These are phyloP conservation scores for Scolanthus callimorphus DNA, from an alignment of 92 coral and sea anemone species.

Conservation along the genomic window DNA sequence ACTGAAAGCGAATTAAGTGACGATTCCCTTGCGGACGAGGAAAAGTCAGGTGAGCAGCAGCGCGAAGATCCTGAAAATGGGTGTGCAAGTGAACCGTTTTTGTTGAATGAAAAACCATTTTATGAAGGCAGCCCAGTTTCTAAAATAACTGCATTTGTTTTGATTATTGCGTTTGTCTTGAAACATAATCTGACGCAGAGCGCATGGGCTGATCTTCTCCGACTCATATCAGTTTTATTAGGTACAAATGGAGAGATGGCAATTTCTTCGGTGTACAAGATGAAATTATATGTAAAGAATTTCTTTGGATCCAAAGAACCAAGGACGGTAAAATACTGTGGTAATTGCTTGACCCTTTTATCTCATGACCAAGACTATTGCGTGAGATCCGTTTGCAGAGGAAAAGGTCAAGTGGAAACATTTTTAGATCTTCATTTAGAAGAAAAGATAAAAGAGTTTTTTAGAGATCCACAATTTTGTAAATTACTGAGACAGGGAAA, in stretches of 20 bases:
- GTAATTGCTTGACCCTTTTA: constrained; percentile 24
- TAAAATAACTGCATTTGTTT: constrained; percentile 8
- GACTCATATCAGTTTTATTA: constrained; percentile 20
- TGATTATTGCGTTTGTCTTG: constrained; percentile 20
- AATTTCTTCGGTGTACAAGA: constrained; percentile 15
- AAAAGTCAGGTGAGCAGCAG: neutral
- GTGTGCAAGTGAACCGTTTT: neutral
- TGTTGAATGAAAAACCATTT: constrained; percentile 10
- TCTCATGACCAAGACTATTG: constrained; percentile 14
- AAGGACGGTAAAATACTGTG: constrained; percentile 25
- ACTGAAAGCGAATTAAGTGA: constrained; percentile 6
- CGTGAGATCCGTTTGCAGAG: constrained; percentile 12
- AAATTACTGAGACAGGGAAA: constrained; percentile 19
- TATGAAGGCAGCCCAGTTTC: constrained; percentile 18
- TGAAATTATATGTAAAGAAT: constrained; percentile 5
- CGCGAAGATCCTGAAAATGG: neutral
- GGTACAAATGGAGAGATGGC: constrained; percentile 12
- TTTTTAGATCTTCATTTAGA: constrained; percentile 44
- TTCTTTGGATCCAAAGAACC: constrained; percentile 19
- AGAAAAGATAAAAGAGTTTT: constrained; percentile 40
- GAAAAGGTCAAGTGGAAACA: constrained; percentile 18
- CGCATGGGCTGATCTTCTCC: constrained; percentile 49
- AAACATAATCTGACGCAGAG: constrained; percentile 16
- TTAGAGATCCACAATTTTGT: constrained; percentile 23
- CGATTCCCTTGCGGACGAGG: neutral